Conservation (phyloP, 64 coral and sea anemone species). For the Actinia tenebrosa region DNA sequence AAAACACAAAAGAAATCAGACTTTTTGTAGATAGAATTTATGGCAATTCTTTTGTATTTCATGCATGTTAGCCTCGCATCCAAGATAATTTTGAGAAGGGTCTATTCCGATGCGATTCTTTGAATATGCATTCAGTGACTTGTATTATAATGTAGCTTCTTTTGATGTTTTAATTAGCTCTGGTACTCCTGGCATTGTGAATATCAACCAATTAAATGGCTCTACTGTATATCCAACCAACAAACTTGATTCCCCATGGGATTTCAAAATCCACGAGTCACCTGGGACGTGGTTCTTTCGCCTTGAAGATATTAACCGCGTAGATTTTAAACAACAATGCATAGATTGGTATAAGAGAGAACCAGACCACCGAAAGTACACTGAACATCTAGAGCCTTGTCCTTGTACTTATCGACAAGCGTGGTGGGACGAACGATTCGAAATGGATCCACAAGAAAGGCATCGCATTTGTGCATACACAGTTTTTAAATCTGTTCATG, state of each 20-base stretch:
- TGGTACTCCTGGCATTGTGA: not conserved
- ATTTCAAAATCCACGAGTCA: not conserved
- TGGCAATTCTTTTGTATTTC: no score
- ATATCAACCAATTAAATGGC: not conserved
- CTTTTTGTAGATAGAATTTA: no score
- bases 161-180: not conserved
- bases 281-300: constrained; percentile 13
- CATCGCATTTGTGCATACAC: constrained; percentile 35
- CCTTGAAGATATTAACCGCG: constrained; percentile 2
- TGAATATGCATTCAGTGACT: no score
- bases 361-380: not conserved
- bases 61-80: no score
- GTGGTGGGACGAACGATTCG: constrained; percentile 19
- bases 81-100: no score
- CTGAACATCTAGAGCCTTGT: constrained; percentile 4
- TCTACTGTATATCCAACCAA: not conserved
- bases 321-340: constrained; percentile 13
- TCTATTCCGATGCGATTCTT: no score
- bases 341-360: not conserved
- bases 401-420: constrained; percentile 41
- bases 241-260: not conserved
- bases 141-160: no score
- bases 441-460: not conserved
- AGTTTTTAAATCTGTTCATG: not conserved
- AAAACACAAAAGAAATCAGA: no score